Conservation (phyloP, 2,888 invertebrate genomes). For the Scrobipalpa costella region DNA sequence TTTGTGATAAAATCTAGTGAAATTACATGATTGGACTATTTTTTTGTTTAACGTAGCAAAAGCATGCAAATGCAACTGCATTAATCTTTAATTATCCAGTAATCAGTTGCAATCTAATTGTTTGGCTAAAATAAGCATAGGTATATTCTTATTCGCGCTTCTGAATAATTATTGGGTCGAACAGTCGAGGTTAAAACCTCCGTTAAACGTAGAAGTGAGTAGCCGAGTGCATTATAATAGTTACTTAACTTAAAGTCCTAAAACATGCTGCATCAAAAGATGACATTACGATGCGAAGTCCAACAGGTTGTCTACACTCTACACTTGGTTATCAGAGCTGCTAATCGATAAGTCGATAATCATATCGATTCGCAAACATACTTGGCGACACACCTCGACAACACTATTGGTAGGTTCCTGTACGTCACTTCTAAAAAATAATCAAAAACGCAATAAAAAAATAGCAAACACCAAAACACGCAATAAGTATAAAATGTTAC, state of each 20-base stretch:
- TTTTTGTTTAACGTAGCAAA: not conserved
- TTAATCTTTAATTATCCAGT: not conserved
- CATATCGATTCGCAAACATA: slow-evolving; percentile 38
- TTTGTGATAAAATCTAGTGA: slow-evolving; percentile 17
- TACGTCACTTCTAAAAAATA: not conserved
- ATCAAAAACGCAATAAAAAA: not conserved
- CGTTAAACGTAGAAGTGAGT: too few species aligned
- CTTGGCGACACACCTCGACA: slow-evolving; percentile 19
- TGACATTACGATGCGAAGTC: too few species aligned
- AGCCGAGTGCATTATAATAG: too few species aligned
- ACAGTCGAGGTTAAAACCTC: too few species aligned
- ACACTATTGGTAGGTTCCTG: not conserved
- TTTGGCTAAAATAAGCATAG: too few species aligned
- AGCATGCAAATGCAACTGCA: slow-evolving; percentile 2
- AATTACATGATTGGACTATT: not conserved
- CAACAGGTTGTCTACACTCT: slow-evolving; percentile 31
- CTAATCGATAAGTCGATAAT: slow-evolving; percentile 34
- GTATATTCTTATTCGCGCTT: too few species aligned
- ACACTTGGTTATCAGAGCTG: slow-evolving; percentile 29
- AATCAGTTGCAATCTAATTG: not conserved
- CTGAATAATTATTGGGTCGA: too few species aligned
- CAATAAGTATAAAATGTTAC: too few species aligned
- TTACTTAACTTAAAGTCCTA: too few species aligned
- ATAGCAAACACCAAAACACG: too few species aligned
- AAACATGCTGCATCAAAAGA: too few species aligned